A percentile compares a stretch with the other conserved stretches of the same genome.
These are phyloP conservation scores for Brienomyrus brachyistius DNA, from an alignment of 2,113 vertebrate genomes.

Conservation along the genomic window DNA sequence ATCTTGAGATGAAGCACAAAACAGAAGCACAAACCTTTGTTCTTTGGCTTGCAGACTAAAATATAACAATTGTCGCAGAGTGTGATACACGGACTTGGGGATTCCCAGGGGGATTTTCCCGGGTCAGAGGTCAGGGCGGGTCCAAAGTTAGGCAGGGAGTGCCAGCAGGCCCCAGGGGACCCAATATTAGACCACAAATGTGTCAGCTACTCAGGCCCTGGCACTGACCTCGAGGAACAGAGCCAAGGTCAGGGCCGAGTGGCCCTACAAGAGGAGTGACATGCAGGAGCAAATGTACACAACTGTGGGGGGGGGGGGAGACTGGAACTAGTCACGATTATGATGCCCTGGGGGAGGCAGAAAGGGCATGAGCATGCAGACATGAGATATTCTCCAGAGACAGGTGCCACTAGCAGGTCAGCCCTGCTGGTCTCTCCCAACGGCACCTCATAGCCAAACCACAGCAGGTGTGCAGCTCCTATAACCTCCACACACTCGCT, in stretches of 20 bases:
- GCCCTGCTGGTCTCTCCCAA: no score
- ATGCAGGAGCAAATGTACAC: neutral
- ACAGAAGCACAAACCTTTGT: neutral
- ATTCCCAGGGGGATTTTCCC: neutral
- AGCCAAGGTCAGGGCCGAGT: neutral
- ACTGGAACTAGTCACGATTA: conserved; percentile 42
- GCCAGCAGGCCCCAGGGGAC: neutral
- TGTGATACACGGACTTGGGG: neutral
- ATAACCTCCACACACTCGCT: neutral
- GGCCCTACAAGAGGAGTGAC: neutral
- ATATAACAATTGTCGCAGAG: neutral
- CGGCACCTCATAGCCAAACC: neutral
- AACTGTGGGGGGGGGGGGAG: neutral
- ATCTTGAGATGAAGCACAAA: neutral
- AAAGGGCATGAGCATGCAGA: conserved; percentile 21
- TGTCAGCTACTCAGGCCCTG: neutral
- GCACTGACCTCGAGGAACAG: neutral
- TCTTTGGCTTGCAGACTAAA: neutral
- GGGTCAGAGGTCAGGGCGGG: neutral
- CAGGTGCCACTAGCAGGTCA: conserved; percentile 5
- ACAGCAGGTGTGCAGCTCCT: neutral
- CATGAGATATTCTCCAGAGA: conserved; percentile 16
- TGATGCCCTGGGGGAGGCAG: conserved; percentile 18
- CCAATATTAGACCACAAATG: neutral
- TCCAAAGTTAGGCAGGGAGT: neutral